Percentiles rank a stretch among this genome's conserved stretches.
Evolutionary conservation across 2,888 invertebrate genomes (phyloP).

Genomic region (Philonicus albiceps): DNA sequence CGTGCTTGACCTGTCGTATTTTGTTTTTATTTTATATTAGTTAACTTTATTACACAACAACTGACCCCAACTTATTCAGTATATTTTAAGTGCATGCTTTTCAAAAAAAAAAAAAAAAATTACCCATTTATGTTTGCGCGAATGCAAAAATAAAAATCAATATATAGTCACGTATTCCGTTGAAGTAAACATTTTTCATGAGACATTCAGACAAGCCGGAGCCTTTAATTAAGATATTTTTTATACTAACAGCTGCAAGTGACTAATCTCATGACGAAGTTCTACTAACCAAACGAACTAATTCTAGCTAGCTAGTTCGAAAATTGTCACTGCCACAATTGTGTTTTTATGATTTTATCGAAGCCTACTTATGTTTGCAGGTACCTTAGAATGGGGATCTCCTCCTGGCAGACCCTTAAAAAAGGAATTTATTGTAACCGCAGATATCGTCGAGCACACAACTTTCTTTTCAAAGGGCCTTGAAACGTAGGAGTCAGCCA

Average conservation of each 20-base stretch:
- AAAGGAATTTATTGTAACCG: not conserved
- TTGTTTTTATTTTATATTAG: too few species aligned
- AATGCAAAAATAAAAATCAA: not conserved
- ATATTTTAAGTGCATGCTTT: not conserved
- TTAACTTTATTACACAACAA: too few species aligned
- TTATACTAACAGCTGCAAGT: not conserved
- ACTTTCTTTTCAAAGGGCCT: not conserved
- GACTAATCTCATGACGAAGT: not conserved
- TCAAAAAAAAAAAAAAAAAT: not conserved
- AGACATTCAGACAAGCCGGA: not conserved
- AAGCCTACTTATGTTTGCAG: not conserved
- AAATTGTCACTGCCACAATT: not conserved
- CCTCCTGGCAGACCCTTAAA: not conserved
- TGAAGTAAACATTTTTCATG: not conserved
- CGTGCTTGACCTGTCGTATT: too few species aligned
- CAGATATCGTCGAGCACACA: not conserved
- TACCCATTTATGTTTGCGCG: not conserved
- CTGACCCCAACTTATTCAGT: not conserved
- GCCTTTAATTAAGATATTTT: not conserved
- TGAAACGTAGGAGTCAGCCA: not conserved
- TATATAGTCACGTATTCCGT: not conserved
- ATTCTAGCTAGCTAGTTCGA: not conserved
- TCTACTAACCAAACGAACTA: not conserved
- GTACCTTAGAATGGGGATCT: not conserved
- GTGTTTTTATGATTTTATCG: not conserved